phyloP scores from a whole-genome alignment of 2,113 vertebrate species.

The Pelvicachromis taeniatus region DNA sequence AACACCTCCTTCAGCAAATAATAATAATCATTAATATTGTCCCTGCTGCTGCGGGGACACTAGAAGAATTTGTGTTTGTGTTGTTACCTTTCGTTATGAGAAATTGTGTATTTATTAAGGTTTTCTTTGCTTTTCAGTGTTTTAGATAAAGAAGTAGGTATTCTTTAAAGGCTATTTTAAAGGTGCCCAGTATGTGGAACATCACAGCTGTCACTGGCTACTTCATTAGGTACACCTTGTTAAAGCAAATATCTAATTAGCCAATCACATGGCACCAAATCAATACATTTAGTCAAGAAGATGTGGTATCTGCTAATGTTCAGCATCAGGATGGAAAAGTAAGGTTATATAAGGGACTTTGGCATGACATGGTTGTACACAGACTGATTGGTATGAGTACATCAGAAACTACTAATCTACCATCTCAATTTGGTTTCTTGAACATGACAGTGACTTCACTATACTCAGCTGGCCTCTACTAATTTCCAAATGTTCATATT shows the following conservation, averaged over 20 bases:
- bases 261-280: not conserved
- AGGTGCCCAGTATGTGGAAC: not conserved
- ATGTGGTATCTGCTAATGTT: not conserved
- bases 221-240: not conserved
- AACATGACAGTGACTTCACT: not conserved
- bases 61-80: not conserved
- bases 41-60: not conserved
- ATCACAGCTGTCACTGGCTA: not conserved
- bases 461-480: not conserved
- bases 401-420: not conserved
- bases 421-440: not conserved
- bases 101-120: not conserved
- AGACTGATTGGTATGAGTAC: not conserved
- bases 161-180: not conserved
- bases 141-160: not conserved
- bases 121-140: not conserved
- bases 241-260: not conserved
- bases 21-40: not conserved
- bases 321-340: not conserved
- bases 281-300: rapidly evolving
- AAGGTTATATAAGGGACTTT: not conserved
- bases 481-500: not conserved
- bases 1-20: not conserved
- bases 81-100: not conserved
- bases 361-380: not conserved